Percentiles rank a stretch among this genome's conserved stretches.
phyloP scores from a whole-genome alignment of 2,888 invertebrate species.

The Nyleta sp. region DNA sequence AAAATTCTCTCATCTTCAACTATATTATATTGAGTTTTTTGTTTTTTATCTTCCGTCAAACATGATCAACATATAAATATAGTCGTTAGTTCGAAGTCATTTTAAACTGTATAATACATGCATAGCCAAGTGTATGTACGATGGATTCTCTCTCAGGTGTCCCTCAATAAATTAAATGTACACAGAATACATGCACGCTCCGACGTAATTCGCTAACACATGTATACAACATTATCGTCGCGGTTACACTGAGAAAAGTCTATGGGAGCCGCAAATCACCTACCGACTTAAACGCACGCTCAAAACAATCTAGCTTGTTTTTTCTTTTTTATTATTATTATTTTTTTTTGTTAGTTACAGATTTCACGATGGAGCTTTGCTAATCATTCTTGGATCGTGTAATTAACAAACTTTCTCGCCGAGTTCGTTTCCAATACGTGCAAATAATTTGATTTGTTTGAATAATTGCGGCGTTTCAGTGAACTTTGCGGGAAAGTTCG shows the following conservation, averaged over 20 bases:
- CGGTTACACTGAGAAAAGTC: slow-evolving; percentile 49
- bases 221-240: slow-evolving; percentile 59
- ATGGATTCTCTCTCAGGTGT: slow-evolving; percentile 61
- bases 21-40: slow-evolving; percentile 70
- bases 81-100: slow-evolving; percentile 75
- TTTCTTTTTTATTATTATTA: too few species aligned
- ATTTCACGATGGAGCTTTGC: not conserved
- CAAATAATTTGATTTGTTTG: slow-evolving; percentile 3
- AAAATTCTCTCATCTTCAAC: slow-evolving; percentile 80
- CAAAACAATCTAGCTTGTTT: too few species aligned
- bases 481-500: slow-evolving; percentile 14
- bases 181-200: slow-evolving; percentile 69
- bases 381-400: slow-evolving; percentile 6
- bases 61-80: slow-evolving; percentile 81
- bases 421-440: not conserved
- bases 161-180: slow-evolving; percentile 65
- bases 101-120: slow-evolving; percentile 68
- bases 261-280: slow-evolving; percentile 10
- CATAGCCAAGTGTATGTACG: slow-evolving; percentile 71
- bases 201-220: slow-evolving; percentile 66
- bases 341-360: not conserved
- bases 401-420: slow-evolving; percentile 14
- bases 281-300: slow-evolving; percentile 9
- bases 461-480: not conserved
- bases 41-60: slow-evolving; percentile 66